Evolutionary conservation across 1,140 invertebrate genomes (phyloP).

Genomic region (Drosophila subpulchrella): DNA sequence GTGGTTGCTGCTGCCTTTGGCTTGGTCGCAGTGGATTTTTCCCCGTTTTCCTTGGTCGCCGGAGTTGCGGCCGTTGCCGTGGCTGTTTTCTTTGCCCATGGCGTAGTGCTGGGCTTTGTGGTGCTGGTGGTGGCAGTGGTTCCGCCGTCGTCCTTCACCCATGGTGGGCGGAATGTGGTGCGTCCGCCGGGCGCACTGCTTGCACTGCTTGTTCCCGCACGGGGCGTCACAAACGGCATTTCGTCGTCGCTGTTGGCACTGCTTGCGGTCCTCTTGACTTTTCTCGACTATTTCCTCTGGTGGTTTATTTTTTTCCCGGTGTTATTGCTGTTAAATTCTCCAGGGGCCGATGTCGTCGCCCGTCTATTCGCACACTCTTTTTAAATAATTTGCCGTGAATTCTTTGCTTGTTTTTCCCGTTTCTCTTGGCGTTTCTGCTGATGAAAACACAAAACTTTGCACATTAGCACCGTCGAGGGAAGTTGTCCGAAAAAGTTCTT

Average conservation of each 20-base stretch:
- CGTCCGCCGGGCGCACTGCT: slow-evolving; percentile 84
- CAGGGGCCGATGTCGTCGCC: slow-evolving; percentile 48
- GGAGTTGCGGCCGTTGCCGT: slow-evolving; percentile 41
- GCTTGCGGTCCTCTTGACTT: slow-evolving; percentile 40
- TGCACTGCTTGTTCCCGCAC: slow-evolving; percentile 68
- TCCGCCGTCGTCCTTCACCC: slow-evolving; percentile 90
- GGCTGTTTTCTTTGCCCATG: slow-evolving; percentile 86
- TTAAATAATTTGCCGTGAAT: slow-evolving; percentile 77
- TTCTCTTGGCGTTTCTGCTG: slow-evolving; percentile 48
- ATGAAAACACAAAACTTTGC: slow-evolving; percentile 82
- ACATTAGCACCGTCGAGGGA: slow-evolving; percentile 70
- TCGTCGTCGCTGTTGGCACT: slow-evolving; percentile 22
- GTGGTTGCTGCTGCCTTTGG: slow-evolving; percentile 32
- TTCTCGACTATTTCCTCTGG: slow-evolving; percentile 4
- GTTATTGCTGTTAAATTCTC: slow-evolving; percentile 40
- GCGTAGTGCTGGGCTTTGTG: slow-evolving; percentile 84
- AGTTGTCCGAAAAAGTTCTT: slow-evolving; percentile 79
- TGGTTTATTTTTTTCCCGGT: slow-evolving; percentile 25
- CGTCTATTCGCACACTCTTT: slow-evolving; percentile 79
- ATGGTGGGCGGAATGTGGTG: slow-evolving; percentile 91
- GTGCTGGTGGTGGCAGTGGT: slow-evolving; percentile 85
- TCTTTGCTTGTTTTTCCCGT: slow-evolving; percentile 34
- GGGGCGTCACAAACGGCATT: slow-evolving; percentile 81
- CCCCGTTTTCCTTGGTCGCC: slow-evolving; percentile 77
- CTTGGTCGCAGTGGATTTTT: slow-evolving; percentile 49